phyloP scores from a whole-genome alignment of 2,797 vertebrate genomes.

The Phalloptychus januarius region DNA sequence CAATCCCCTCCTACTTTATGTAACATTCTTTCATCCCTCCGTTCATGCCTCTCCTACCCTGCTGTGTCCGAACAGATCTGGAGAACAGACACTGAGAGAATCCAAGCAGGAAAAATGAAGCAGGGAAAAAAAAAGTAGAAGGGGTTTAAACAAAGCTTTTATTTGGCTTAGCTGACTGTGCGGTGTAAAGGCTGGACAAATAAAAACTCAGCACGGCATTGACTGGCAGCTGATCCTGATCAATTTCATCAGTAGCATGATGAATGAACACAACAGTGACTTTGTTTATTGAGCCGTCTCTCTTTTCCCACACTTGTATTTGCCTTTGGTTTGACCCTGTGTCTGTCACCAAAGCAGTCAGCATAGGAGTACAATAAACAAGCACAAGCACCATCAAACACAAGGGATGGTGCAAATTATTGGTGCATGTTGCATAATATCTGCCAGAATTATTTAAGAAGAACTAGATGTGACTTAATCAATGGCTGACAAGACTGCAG shows the following conservation, averaged over 20 bases:
- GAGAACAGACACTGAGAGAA: conserved; percentile 45
- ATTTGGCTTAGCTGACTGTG: conserved; percentile 59
- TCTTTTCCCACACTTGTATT: conserved; percentile 29
- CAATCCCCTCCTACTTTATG: conserved; percentile 50
- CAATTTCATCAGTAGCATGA: conserved; percentile 54
- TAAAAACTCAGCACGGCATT: conserved; percentile 57
- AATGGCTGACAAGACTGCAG: conserved; percentile 27
- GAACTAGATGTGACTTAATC: conserved; percentile 34
- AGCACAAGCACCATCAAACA: conserved; percentile 30
- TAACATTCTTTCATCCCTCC: conserved; percentile 56
- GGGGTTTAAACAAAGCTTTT: conserved; percentile 39
- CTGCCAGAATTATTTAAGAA: conserved; percentile 49
- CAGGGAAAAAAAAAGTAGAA: not conserved
- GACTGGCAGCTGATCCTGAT: conserved; percentile 59
- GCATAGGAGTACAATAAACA: conserved; percentile 39
- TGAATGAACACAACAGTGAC: conserved; percentile 61
- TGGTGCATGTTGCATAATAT: conserved; percentile 50
- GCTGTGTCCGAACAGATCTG: conserved; percentile 43
- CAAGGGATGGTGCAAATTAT: conserved; percentile 30
- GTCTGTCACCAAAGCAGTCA: conserved; percentile 39
- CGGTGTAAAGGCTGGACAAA: conserved; percentile 62
- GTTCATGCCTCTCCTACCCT: conserved; percentile 36
- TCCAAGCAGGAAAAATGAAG: conserved; percentile 20
- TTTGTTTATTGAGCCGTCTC: conserved; percentile 40
- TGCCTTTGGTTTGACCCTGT: conserved; percentile 59